A percentile compares a stretch with the other conserved stretches of the same genome.
Conservation (phyloP, 1,140 invertebrate species). For the Hydropsyche tenuis region DNA sequence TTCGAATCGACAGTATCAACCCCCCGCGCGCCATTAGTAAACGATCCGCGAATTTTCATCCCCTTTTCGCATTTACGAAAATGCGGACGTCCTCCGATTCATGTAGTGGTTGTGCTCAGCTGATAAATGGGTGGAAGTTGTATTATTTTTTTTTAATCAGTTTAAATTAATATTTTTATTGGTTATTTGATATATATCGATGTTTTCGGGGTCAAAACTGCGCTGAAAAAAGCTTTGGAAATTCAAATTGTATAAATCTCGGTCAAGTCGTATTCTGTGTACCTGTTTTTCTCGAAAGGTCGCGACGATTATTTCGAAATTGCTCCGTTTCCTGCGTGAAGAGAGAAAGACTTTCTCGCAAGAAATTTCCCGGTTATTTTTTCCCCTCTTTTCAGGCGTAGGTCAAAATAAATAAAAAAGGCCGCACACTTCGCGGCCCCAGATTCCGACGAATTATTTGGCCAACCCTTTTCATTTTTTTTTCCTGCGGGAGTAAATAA, state of each 20-base stretch:
- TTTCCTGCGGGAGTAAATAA: conserved; percentile 33
- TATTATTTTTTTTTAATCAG: too few relatives aligned
- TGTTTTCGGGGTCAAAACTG: too few relatives aligned
- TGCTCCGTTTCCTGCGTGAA: conserved; percentile 11
- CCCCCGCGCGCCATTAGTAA: conserved; percentile 18
- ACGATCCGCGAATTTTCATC: conserved; percentile 20
- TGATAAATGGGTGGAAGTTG: too few relatives aligned
- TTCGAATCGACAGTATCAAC: neutral
- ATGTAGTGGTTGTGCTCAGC: too few relatives aligned
- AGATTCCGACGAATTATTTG: conserved; percentile 35
- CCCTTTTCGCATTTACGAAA: neutral
- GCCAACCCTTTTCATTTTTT: conserved; percentile 29
- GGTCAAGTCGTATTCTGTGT: too few relatives aligned
- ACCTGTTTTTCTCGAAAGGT: neutral
- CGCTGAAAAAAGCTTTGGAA: too few relatives aligned
- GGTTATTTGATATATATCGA: too few relatives aligned
- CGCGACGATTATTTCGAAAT: conserved; percentile 6
- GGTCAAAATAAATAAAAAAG: conserved; percentile 33
- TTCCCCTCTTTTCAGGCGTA: neutral
- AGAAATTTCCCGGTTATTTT: conserved; percentile 24
- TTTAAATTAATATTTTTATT: too few relatives aligned
- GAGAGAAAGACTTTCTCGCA: neutral
- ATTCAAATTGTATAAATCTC: too few relatives aligned
- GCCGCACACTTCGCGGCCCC: conserved; percentile 9
- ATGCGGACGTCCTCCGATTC: too few relatives aligned